Base-by-base conservation (phyloP, 2,797 vertebrate genomes). In the Prunella strophiata region DNA sequence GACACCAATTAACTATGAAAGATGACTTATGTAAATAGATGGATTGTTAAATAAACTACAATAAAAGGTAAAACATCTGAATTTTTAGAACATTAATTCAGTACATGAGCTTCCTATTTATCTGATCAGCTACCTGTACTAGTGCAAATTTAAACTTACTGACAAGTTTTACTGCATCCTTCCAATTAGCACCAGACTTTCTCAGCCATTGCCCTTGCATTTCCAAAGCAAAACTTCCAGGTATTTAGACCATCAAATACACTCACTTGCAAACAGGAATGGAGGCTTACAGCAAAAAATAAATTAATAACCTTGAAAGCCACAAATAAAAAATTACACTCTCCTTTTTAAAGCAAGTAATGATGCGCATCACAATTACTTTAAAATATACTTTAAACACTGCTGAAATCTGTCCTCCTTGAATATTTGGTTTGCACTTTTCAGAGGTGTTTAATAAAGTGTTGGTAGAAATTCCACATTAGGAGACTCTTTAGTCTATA, bases 71-170 rank as follows among this genome's bases (percentile, higher is more conserved):
- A 96, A 85, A 94, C 83, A 94, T 78, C 89, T 96, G 90, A 94
- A 88, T 93, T 97, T 97, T 97, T 96, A 96, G 65, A 68, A 94
- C 61, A 94, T 93, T 95, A 96, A 94, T 97, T 97, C 90, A 95
- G 68, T 94, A 97, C 97, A 96, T 85, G 71, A 97, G 86, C 77
- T 97, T 97, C 67, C 16, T 48, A 94, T 92, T 94, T 93, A 96
- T 90, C 86, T 91, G 80, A 96, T 94, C 93, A 93, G 72, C 30
- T 93, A 95, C 82, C 34, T 95, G 52, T 71, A 83, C 72, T 58
- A 89, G 10, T 27, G 42, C 32, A 22, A 93, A 82, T 94, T 97
- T 94, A 94, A 96, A 88, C 89, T 89, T 88, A 91, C 57, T 95
- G 91, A 96, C 86, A 97, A 72, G 32, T 93, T 97, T 88, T 96